Evolutionary conservation across 1,140 invertebrate genomes (phyloP).

Genomic region (Bombus waltoni): DNA sequence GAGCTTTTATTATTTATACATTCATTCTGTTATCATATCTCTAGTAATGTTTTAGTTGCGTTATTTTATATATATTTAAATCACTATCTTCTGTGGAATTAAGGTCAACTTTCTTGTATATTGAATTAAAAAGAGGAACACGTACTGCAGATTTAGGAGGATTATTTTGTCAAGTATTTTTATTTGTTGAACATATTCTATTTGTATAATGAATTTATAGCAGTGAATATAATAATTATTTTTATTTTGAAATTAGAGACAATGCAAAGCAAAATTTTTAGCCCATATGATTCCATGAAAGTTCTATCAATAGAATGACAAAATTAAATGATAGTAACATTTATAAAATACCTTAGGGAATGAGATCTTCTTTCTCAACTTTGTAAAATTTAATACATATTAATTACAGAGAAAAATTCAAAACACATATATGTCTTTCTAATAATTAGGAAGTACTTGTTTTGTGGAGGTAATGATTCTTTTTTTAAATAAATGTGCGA

Average conservation of each 20-base stretch:
- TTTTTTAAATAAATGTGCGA: conserved; percentile 25
- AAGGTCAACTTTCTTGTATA: conserved; percentile 31
- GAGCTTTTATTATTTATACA: background rate
- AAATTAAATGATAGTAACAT: conserved; percentile 14
- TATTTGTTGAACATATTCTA: conserved; percentile 41
- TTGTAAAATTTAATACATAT: conserved; percentile 16
- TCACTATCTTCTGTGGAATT: background rate
- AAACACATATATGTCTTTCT: conserved; percentile 22
- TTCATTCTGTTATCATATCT: conserved; percentile 38
- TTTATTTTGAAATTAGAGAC: conserved; percentile 26
- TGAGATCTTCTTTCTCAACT: conserved; percentile 24
- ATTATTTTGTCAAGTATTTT: conserved; percentile 25
- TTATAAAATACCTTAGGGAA: conserved; percentile 11
- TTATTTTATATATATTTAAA: conserved; percentile 28
- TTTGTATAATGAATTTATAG: conserved; percentile 35
- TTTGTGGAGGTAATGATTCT: background rate
- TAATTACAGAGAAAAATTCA: conserved; percentile 15
- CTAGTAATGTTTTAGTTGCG: background rate
- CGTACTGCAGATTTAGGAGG: background rate
- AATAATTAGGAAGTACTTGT: conserved; percentile 23
- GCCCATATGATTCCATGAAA: background rate
- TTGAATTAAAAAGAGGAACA: background rate
- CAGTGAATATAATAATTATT: conserved; percentile 27
- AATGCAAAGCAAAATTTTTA: background rate
- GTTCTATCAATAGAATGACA: background rate